Base-by-base conservation (phyloP, 2,797 vertebrate genomes). In the Rachycentron canadum region DNA sequence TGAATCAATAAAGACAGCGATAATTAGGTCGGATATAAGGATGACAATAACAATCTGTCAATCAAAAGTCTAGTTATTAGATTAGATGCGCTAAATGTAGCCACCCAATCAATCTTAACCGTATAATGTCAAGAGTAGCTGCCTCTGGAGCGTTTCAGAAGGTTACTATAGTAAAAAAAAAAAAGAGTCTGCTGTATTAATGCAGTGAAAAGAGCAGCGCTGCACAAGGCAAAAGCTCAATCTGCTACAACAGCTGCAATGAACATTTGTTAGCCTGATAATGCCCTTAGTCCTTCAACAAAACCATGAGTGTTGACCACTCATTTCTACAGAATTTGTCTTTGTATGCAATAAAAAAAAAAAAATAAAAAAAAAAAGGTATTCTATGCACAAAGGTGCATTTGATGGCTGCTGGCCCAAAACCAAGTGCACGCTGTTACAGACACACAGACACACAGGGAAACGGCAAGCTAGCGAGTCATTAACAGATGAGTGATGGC, bases 401-500 rank as follows among this genome's bases (percentile, higher is more conserved):
- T 76, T 36, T 36, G 69, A 72, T 67, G 78, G 73, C 52, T 69
- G 69, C 65, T 65, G 43, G 61, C 53, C 28, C 25, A 25, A 73
- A 73, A 67, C 21, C 10, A 40, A 55, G 47, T 14, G 28, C 78
- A 36, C 63, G 40, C 38, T 64, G 63, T 47, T 40, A n/a, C 28
- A 50, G 50, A 23, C 36, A 57, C 23, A 16, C 36, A 38, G 10
- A 69, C 58, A 14, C 38, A 32, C 32, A 40, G 34, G 25, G 30
- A 45, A 47, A 30, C 49, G 63, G 34, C 32, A 62, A 78, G 81
- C 19, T 41, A 34, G 81, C 79, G 19, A 30, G 76, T 73, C 85
- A 77, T 88, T 84, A 86, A 72, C 6, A 71, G 47, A 61, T 89
- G 88, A 87, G 64, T 81, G 89, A 89, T 87, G 79, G 69, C 28